Conservation (phyloP, 2,888 invertebrate species). For the Nebria brevicollis region DNA sequence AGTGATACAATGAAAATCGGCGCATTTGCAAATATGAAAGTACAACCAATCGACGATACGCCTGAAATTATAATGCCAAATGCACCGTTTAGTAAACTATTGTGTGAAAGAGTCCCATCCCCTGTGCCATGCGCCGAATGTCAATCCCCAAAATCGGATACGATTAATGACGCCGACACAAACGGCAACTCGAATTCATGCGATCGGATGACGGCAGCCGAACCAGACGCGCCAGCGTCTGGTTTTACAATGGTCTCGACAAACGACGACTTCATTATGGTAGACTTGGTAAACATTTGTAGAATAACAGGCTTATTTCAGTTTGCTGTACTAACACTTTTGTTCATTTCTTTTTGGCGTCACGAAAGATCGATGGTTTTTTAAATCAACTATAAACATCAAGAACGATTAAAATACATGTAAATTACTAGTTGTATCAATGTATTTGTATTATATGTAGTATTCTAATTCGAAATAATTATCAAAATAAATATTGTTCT, state of each 20-base stretch:
- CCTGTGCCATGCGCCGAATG: conserved; percentile 44
- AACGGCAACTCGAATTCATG: conserved; percentile 60
- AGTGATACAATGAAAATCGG: conserved; percentile 80
- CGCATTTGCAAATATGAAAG: conserved; percentile 78
- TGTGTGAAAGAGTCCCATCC: conserved; percentile 61
- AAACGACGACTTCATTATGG: conserved; percentile 76
- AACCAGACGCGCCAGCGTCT: conserved; percentile 49
- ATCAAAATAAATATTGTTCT: too few relatives aligned
- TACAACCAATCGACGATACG: conserved; percentile 64
- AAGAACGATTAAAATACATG: too few relatives aligned
- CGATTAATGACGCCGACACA: conserved; percentile 54
- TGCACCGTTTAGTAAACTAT: conserved; percentile 73
- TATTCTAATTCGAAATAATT: too few relatives aligned
- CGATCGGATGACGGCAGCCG: conserved; percentile 29
- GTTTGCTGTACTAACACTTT: conserved; percentile 38
- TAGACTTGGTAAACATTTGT: conserved; percentile 72
- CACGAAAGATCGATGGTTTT: too few relatives aligned
- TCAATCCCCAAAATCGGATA: conserved; percentile 44
- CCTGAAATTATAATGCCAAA: conserved; percentile 69
- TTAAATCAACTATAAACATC: too few relatives aligned
- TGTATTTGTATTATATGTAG: too few relatives aligned
- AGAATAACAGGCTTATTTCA: conserved; percentile 42
- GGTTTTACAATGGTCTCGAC: conserved; percentile 66
- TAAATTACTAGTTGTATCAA: too few relatives aligned
- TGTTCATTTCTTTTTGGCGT: neutral